phyloP scores from a whole-genome alignment of 1,140 invertebrate genomes.

The Ptiloglossa arizonensis region DNA sequence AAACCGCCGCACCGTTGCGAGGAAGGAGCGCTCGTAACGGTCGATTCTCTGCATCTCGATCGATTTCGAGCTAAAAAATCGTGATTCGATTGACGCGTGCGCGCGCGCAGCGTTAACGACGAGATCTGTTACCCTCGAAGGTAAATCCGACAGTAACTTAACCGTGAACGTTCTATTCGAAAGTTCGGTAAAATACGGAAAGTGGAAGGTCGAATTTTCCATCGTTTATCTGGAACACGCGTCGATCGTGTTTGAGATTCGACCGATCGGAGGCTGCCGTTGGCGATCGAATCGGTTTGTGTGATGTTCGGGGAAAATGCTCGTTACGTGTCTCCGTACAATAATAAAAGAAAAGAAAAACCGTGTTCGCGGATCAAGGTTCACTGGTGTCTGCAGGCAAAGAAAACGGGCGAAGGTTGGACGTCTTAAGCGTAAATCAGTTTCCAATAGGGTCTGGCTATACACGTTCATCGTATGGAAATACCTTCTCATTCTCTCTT shows the following conservation, averaged over 20 bases:
- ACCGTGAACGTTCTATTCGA: background rate
- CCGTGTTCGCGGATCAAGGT: background rate
- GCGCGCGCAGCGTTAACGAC: no score
- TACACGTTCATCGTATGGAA: constrained; percentile 1
- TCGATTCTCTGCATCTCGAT: background rate
- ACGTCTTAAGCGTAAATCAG: constrained; percentile 41
- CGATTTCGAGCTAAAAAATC: background rate
- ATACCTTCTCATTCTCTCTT: background rate
- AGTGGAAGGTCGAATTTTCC: background rate
- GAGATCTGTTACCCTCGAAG: no score
- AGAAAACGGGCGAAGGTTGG: constrained; percentile 1
- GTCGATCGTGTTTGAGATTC: background rate
- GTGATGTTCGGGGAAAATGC: background rate
- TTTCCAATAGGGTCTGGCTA: constrained; percentile 9
- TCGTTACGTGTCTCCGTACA: background rate
- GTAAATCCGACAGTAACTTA: no score
- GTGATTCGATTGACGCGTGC: background rate
- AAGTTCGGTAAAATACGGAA: no score
- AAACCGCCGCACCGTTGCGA: background rate
- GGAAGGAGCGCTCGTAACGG: constrained; percentile 1
- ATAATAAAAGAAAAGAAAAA: background rate
- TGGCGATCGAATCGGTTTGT: background rate
- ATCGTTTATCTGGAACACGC: background rate
- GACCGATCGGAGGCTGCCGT: background rate
- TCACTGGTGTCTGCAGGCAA: background rate